A percentile compares a stretch with the other conserved stretches of the same genome.
Conservation (phyloP, 2,888 invertebrate species). For the Stegana nigrithorax region DNA sequence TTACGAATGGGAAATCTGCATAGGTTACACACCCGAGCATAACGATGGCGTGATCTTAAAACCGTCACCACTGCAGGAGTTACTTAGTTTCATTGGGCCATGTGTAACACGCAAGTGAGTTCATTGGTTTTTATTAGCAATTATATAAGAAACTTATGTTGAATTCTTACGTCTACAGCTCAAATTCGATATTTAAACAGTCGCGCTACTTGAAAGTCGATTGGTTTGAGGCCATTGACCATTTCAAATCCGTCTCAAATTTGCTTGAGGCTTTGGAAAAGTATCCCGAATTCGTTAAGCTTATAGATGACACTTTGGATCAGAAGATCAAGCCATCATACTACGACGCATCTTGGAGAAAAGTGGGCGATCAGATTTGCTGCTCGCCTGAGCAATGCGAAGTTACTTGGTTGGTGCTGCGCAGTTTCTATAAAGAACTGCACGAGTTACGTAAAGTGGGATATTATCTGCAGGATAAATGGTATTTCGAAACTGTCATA, state of each 20-base stretch:
- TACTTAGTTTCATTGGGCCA: slow-evolving; percentile 41
- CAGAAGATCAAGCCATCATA: slow-evolving; percentile 10
- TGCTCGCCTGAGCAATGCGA: slow-evolving; percentile 49
- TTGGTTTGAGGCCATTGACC: slow-evolving; percentile 56
- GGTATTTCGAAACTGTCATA: slow-evolving; percentile 60
- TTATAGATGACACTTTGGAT: slow-evolving; percentile 32
- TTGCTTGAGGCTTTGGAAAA: slow-evolving; percentile 43
- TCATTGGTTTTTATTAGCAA: background rate
- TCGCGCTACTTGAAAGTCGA: slow-evolving; percentile 39
- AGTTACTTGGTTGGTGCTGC: slow-evolving; percentile 60
- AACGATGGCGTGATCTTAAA: fast-evolving
- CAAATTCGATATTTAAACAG: slow-evolving; percentile 48
- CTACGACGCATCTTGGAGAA: slow-evolving; percentile 41
- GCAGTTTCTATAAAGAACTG: slow-evolving; percentile 54
- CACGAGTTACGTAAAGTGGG: slow-evolving; percentile 47
- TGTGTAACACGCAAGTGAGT: slow-evolving; percentile 39
- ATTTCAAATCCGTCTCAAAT: slow-evolving; percentile 47
- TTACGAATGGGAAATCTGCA: slow-evolving; percentile 57
- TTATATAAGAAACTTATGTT: background rate
- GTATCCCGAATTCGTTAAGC: slow-evolving; percentile 31
- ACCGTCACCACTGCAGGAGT: slow-evolving; percentile 30
- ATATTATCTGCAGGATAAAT: slow-evolving; percentile 60
- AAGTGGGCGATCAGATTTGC: slow-evolving; percentile 27
- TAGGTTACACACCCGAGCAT: background rate
- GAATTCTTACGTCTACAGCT: slow-evolving; percentile 28